Base-by-base conservation (phyloP, 1,140 invertebrate genomes). In the Aleiodes sp. region DNA sequence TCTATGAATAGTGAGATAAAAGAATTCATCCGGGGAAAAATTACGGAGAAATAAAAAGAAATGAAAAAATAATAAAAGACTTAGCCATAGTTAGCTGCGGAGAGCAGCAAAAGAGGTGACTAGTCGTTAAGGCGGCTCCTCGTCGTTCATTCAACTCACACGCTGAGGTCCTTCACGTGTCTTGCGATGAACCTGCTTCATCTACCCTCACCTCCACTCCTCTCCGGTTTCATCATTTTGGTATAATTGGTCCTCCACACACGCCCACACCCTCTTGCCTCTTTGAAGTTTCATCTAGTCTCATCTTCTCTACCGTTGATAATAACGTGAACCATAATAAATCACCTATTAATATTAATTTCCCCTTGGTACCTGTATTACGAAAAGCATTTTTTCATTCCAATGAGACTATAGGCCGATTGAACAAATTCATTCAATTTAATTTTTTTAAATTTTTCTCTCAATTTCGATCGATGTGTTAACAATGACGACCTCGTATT, bases 71-170 rank as follows among this genome's bases (percentile, higher is more conserved):
- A 39, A 35, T 29, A 24, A 37, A 57, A 56, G 19, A 57, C 24
- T 62, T 12, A 46, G 19, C 46, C 21, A 56, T 46, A 52, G 66
- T 57, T 65, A 68, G 70, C 61, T 70, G 69, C 61, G 68, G 71
- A 76, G 73, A 67, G 66, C 64, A 2, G 41, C 14, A 33, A 28
- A 52, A 52, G 46, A 52, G 46, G 76, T 73, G 71, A 74, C 71
- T 78, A 69, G 74, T 77, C 75, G 74, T 77, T 77, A 76, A 78
- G 72, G 68, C 71, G 75, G 73, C 75, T 73, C 70, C 73, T 70
- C 14, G 16, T 16, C 68, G 68, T 70, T 75, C 75, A 73, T 75
- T 76, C 74, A 76, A 78, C 77, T 77, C 74, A 77, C 73, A 78
- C 33, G 4, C 31, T 66, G 10, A 21, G 73, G 65, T 75, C 73